phyloP scores from a whole-genome alignment of 2,797 vertebrate species.

The Propithecus deckenii region DNA sequence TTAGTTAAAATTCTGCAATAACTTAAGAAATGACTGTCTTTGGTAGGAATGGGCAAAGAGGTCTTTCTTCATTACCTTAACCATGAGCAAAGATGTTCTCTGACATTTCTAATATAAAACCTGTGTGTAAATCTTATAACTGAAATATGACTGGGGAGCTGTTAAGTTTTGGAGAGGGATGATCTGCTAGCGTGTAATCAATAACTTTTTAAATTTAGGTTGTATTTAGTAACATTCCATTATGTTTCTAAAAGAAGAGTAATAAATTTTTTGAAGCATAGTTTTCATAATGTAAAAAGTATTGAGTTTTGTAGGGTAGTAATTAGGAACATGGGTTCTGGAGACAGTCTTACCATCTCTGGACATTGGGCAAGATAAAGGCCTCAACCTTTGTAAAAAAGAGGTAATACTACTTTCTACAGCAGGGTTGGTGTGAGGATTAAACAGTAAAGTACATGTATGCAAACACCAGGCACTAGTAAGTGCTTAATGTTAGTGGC shows the following conservation, averaged over 20 bases:
- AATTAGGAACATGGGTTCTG: neutral
- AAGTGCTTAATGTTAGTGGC: neutral
- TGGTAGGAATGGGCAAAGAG: slow-evolving; percentile 53
- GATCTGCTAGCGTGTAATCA: slow-evolving; percentile 72
- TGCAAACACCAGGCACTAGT: neutral
- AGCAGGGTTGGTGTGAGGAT: neutral
- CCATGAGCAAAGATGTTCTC: slow-evolving; percentile 73
- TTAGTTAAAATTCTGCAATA: slow-evolving; percentile 20
- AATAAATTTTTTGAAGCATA: slow-evolving; percentile 85
- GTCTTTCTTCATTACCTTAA: slow-evolving; percentile 69
- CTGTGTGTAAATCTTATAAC: slow-evolving; percentile 59
- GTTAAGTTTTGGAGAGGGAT: slow-evolving; percentile 63
- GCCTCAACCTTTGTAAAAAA: neutral
- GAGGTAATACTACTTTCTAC: neutral
- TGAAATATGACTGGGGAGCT: slow-evolving; percentile 74
- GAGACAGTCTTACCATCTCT: neutral
- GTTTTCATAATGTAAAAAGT: slow-evolving; percentile 16
- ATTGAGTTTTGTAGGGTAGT: neutral
- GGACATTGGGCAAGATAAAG: neutral
- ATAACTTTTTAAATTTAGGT: slow-evolving; percentile 81
- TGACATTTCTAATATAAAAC: slow-evolving; percentile 74
- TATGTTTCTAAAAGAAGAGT: slow-evolving; percentile 81
- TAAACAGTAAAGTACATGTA: neutral
- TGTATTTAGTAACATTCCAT: slow-evolving; percentile 85
- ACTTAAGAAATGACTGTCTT: slow-evolving; percentile 34